Conservation (phyloP, 2,113 vertebrate species). For the Chloropsis cyanopogon region DNA sequence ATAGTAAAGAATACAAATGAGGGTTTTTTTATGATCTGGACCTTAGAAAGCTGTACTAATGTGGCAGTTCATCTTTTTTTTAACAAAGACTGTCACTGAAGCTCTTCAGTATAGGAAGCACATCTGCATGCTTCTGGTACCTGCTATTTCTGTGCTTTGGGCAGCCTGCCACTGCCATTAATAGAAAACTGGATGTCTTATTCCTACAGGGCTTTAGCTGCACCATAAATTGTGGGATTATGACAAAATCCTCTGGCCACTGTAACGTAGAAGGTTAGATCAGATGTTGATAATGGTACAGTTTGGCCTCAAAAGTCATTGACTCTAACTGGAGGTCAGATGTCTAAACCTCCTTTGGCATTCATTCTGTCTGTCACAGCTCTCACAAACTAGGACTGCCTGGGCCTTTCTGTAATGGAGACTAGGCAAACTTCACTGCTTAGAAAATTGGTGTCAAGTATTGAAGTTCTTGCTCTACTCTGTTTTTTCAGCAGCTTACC, state of each 20-base stretch:
- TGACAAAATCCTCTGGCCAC: not conserved
- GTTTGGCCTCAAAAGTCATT: not conserved
- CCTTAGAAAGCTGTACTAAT: not conserved
- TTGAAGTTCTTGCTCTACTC: not conserved
- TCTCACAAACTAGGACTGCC: not conserved
- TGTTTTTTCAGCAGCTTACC: not conserved
- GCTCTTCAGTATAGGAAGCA: not conserved
- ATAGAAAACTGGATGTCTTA: not conserved
- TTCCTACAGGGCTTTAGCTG: not conserved
- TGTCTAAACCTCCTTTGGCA: not conserved
- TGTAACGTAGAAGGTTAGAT: not conserved
- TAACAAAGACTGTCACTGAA: not conserved
- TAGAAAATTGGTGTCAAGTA: not conserved
- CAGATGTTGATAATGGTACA: not conserved
- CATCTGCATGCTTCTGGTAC: not conserved
- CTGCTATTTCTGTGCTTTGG: constrained; percentile 3
- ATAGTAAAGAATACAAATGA: not conserved
- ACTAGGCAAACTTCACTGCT: not conserved
- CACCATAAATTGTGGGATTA: constrained; percentile 8
- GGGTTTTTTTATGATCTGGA: not conserved
- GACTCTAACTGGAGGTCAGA: not conserved
- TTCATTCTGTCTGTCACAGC: not conserved
- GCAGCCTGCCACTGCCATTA: not conserved
- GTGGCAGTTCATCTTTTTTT: not conserved
- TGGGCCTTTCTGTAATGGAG: not conserved